Evolutionary conservation across 2,888 invertebrate species (phyloP).

Genomic region (Phaonia tiefii): DNA sequence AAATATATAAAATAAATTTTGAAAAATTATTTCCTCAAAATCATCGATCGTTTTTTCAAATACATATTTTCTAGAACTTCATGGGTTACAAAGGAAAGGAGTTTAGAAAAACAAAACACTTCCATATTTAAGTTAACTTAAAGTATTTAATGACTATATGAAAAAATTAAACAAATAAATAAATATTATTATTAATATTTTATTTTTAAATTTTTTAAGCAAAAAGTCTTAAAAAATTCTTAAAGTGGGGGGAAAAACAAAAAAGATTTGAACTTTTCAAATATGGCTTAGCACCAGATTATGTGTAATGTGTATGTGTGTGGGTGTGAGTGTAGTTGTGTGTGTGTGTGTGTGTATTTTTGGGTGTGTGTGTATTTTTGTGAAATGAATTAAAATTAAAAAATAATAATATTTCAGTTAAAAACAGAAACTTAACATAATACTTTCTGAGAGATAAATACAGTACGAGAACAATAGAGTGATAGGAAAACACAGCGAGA

Average conservation of each 20-base stretch:
- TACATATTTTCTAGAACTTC: background rate
- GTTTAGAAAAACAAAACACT: background rate
- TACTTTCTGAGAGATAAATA: constrained; percentile 53
- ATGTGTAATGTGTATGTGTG: constrained; percentile 36
- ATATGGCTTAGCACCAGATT: constrained; percentile 76
- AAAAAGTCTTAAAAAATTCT: constrained; percentile 36
- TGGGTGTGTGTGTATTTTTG: constrained; percentile 23
- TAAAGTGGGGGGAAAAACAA: constrained; percentile 34
- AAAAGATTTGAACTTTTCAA: constrained; percentile 71
- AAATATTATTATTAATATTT: constrained; percentile 47
- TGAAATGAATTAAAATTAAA: constrained; percentile 29
- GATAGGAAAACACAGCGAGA: constrained; percentile 37
- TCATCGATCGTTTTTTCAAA: too few species aligned
- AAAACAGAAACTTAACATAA: constrained; percentile 56
- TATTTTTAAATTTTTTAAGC: constrained; percentile 17
- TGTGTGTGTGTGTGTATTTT: constrained; percentile 25
- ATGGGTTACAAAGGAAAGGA: background rate
- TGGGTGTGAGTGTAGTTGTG: constrained; percentile 10
- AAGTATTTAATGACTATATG: constrained; percentile 79
- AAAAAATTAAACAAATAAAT: constrained; percentile 67
- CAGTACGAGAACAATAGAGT: background rate
- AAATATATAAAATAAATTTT: background rate
- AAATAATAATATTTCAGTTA: constrained; percentile 44
- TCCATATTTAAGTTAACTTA: constrained; percentile 30
- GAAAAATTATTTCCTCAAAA: background rate